These are phyloP conservation scores for Hepsetus odoe DNA, from an alignment of 2,113 vertebrate species.

Conservation along the genomic window DNA sequence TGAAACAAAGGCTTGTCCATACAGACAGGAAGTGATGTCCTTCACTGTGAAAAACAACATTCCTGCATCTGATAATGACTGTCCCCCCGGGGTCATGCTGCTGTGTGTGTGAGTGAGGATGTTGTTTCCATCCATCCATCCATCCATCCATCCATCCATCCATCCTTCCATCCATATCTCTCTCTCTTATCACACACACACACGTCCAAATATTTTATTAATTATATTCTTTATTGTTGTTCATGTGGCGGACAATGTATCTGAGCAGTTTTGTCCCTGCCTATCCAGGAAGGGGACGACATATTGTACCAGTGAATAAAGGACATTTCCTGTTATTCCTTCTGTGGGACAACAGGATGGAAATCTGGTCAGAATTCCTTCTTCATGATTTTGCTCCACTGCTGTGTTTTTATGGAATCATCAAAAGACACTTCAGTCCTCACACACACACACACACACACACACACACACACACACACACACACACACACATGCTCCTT, in stretches of 20 bases:
- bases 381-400: background rate
- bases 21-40: conserved; percentile 27
- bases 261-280: too few relatives aligned
- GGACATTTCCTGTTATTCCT: background rate
- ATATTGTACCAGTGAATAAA: too few relatives aligned
- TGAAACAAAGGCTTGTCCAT: conserved; percentile 19
- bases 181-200: background rate
- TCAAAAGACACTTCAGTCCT: too few relatives aligned
- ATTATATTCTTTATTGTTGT: too few relatives aligned
- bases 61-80: background rate
- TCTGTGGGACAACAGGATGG: background rate
- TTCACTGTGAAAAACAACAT: conserved; percentile 17
- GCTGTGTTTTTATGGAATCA: too few relatives aligned
- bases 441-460: too few relatives aligned
- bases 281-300: too few relatives aligned
- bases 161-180: background rate
- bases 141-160: rapidly evolving
- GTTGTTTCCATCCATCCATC: too few relatives aligned
- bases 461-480: too few relatives aligned
- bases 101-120: background rate
- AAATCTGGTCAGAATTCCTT: background rate
- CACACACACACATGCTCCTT: too few relatives aligned
- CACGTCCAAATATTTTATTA: too few relatives aligned
- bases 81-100: background rate
- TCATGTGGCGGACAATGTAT: too few relatives aligned